A percentile compares a stretch with the other conserved stretches of the same genome.
These are phyloP conservation scores for Vanacampus margaritifer DNA, from an alignment of 2,113 vertebrate genomes.

Conservation along the genomic window DNA sequence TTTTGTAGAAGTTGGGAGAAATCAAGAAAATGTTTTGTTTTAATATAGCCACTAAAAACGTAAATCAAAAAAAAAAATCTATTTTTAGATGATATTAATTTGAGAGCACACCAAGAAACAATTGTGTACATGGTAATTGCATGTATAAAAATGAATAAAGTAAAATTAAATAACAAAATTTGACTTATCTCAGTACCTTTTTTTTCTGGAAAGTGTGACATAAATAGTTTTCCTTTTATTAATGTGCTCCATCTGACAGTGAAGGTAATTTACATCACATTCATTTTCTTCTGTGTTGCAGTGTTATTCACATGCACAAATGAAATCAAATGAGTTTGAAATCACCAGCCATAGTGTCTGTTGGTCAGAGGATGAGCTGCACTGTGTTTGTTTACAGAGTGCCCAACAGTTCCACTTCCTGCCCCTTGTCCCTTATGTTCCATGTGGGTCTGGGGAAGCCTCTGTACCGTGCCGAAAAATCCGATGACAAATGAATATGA, in stretches of 20 bases:
- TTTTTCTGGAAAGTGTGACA: too few relatives aligned
- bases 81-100: background rate
- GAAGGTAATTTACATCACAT: too few relatives aligned
- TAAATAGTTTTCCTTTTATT: too few relatives aligned
- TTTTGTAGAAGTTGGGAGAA: background rate
- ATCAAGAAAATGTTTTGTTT: constrained; percentile 3
- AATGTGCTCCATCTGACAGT: too few relatives aligned
- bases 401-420: background rate
- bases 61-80: too few relatives aligned
- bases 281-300: too few relatives aligned
- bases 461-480: background rate
- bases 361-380: background rate
- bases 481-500: background rate
- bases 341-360: background rate
- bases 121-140: background rate
- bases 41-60: background rate
- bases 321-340: background rate
- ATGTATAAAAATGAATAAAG: background rate
- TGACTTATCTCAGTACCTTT: too few relatives aligned
- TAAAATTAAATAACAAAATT: background rate
- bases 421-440: background rate
- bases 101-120: background rate
- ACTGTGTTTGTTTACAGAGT: too few relatives aligned
- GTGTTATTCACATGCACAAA: background rate
- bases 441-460: background rate